Base-by-base conservation (phyloP, 2,888 invertebrate genomes). In the Seira ritae region DNA sequence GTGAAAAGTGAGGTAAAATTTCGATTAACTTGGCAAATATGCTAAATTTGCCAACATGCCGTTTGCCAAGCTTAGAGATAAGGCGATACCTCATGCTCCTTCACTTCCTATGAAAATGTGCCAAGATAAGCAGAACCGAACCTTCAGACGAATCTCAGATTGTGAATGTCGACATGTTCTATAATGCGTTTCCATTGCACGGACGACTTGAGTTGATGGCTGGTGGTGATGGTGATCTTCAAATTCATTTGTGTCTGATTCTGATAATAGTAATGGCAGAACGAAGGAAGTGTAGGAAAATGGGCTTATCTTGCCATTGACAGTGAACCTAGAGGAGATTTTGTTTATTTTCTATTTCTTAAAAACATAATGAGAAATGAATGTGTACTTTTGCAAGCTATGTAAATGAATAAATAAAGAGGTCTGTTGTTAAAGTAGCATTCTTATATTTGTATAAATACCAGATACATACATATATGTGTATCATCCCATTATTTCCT, bases 91-190 rank as follows among this genome's bases (percentile, higher is more conserved):
- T 17, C 12, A 71, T 31, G 55, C 65, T 66, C 55, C 31, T 69
- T 62, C 60, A 24, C 24, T 55, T 55, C 17, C 22, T 20, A 42
- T 83, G 82, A 83, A 62, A 78, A 83, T 37, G 22, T 77, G 82
- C 82, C 82, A 83, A 83, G 69, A 78, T 77, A 83, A 83, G 77
- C 82, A 83, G 50, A 73, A 19, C 22, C 10, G 46, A 78, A 74
- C 82, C 81, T 81, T 81, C 81, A 81, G 60, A 37, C 68, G 19
- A 20, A 69, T 12, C 15, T 42, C 42, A 42, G 42, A 42, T 42
- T 42, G 42, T 42, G 42, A 8, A 8, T 42, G 12, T 8, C 12
- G 12, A 6, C 12, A 42, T 6, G 42, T 42, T 6, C 6, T 8
- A 31, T 2, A 31, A 8, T 31, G 31, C 31, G 8, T 55, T 42